phyloP scores from a whole-genome alignment of 2,797 vertebrate genomes.

The Morelia viridis region DNA sequence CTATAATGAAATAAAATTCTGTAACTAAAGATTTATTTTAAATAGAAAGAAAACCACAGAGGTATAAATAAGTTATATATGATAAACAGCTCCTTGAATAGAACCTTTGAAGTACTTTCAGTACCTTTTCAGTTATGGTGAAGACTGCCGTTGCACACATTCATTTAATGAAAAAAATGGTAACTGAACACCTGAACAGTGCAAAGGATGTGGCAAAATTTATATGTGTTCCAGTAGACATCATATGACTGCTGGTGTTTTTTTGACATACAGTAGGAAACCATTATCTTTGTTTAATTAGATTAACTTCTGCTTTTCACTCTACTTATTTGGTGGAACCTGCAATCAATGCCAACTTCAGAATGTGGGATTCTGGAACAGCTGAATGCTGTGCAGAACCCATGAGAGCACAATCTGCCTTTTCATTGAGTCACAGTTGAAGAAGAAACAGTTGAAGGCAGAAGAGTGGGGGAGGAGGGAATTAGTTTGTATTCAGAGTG shows the following conservation, averaged over 20 bases:
- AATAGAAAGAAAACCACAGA: neutral
- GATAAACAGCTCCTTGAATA: neutral
- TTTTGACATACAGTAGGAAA: neutral
- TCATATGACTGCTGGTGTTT: too few species aligned
- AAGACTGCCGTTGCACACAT: slow-evolving; percentile 42
- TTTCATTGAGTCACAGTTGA: neutral
- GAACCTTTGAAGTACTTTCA: neutral
- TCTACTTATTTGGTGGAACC: slow-evolving; percentile 1
- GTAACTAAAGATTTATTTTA: slow-evolving; percentile 7
- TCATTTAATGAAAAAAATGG: slow-evolving; percentile 51
- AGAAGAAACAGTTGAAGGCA: neutral
- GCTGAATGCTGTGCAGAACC: neutral
- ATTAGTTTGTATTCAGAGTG: neutral
- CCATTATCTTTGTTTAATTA: slow-evolving; percentile 1
- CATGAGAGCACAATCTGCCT: neutral
- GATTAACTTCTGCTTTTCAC: neutral
- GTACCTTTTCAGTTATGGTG: slow-evolving; percentile 43
- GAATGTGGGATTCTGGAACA: neutral
- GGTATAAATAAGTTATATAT: neutral
- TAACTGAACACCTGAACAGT: slow-evolving; percentile 21
- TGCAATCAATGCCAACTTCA: neutral
- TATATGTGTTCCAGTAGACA: neutral
- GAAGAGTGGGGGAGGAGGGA: neutral
- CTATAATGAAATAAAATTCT: neutral
- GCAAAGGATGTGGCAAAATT: neutral